phyloP scores from a whole-genome alignment of 2,797 vertebrate species.

The Pipistrellus pygmaeus region DNA sequence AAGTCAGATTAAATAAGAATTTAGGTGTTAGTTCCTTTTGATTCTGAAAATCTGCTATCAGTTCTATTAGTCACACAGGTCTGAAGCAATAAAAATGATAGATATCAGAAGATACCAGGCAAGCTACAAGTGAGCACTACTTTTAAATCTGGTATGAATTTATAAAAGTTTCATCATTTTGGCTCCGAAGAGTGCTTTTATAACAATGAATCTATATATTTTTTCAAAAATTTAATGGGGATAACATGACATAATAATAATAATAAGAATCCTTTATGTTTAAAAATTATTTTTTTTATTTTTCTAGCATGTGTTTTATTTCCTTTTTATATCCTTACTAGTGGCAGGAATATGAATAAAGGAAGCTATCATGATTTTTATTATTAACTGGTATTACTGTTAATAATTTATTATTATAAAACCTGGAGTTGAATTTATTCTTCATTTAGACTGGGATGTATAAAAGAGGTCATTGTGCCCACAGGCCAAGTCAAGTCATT shows the following conservation, averaged over 20 bases:
- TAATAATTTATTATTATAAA: neutral
- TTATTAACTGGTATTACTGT: neutral
- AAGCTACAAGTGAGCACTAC: neutral
- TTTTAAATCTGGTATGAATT: neutral
- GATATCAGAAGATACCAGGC: neutral
- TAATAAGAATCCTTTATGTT: neutral
- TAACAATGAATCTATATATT: neutral
- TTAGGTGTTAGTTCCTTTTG: neutral
- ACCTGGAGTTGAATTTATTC: neutral
- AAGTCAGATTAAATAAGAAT: conserved; percentile 10
- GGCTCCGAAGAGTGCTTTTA: neutral
- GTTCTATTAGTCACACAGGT: neutral
- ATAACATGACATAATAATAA: neutral
- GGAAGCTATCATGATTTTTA: neutral
- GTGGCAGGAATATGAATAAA: neutral
- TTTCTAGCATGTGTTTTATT: neutral
- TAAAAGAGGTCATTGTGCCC: neutral
- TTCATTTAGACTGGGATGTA: neutral
- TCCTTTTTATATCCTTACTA: neutral
- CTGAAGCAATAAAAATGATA: neutral
- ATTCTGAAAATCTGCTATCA: neutral
- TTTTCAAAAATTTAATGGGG: neutral
- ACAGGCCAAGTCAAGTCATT: neutral
- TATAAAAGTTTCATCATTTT: neutral
- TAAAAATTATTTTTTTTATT: neutral